Conservation (phyloP, 2,113 vertebrate species). For the Pseudonaja textilis region DNA sequence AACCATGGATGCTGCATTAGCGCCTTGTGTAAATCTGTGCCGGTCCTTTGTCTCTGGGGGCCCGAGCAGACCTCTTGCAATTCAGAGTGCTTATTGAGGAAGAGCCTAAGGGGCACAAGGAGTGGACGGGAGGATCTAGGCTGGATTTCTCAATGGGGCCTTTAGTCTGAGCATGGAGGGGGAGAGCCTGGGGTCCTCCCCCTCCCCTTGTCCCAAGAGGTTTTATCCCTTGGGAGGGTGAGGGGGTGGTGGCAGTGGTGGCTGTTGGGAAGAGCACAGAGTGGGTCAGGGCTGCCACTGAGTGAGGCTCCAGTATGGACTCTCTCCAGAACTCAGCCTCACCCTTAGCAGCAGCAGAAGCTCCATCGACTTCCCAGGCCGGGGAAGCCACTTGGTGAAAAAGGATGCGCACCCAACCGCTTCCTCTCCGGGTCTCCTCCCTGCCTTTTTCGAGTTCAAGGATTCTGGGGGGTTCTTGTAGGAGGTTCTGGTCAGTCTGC, state of each 20-base stretch:
- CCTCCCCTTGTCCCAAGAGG: neutral
- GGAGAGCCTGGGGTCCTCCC: neutral
- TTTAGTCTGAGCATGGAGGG: neutral
- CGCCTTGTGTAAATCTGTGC: conserved; percentile 88
- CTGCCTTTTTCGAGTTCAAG: neutral
- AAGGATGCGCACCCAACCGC: neutral
- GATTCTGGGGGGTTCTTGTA: neutral
- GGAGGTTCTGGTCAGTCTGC: neutral
- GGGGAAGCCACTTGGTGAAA: neutral
- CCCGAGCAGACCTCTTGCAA: conserved; percentile 72
- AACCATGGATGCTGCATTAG: conserved; percentile 86
- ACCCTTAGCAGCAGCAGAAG: neutral
- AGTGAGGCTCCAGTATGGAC: neutral
- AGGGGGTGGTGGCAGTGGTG: neutral
- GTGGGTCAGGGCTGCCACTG: neutral
- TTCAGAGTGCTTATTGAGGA: conserved; percentile 61
- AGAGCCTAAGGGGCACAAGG: conserved; percentile 53
- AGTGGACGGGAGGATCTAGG: conserved; percentile 23
- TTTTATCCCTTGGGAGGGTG: neutral
- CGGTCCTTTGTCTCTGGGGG: conserved; percentile 77
- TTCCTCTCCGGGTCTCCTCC: neutral
- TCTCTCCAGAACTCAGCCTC: neutral
- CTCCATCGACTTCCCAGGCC: neutral
- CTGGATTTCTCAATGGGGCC: conserved; percentile 13
- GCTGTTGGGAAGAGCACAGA: neutral